These are phyloP conservation scores for Plebejus melissa DNA, from an alignment of 2,888 invertebrate species.

Conservation along the genomic window DNA sequence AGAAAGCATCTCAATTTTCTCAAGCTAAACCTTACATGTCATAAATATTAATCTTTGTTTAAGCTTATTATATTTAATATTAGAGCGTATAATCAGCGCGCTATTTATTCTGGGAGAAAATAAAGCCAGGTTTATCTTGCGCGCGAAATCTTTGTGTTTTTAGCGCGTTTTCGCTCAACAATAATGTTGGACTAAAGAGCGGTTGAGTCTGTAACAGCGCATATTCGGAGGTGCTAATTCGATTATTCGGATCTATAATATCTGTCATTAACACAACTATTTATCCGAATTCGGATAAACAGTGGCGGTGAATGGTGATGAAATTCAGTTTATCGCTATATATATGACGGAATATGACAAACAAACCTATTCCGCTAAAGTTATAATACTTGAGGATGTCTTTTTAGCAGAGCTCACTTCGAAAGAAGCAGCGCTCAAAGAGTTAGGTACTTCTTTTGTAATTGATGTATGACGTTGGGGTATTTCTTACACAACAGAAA, in stretches of 20 bases:
- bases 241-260: neutral
- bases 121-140: constrained; percentile 29
- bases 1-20: constrained; percentile 3
- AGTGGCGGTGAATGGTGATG: no score
- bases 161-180: constrained; percentile 61
- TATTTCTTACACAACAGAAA: no score
- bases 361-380: no score
- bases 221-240: neutral
- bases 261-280: neutral
- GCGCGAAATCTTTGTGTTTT: constrained; percentile 46
- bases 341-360: no score
- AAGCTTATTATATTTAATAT: constrained; percentile 24
- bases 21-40: constrained; percentile 10
- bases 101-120: constrained; percentile 23
- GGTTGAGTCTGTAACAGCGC: neutral
- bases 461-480: no score
- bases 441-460: no score
- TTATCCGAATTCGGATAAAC: neutral
- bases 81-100: constrained; percentile 23
- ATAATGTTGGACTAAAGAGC: constrained; percentile 43
- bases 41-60: constrained; percentile 10
- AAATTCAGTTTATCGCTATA: no score
- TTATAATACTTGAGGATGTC: no score
- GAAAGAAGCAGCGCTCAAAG: no score
- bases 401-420: no score